Conservation (phyloP, 2,888 invertebrate genomes). For the Prostheceraeus crozeri region DNA sequence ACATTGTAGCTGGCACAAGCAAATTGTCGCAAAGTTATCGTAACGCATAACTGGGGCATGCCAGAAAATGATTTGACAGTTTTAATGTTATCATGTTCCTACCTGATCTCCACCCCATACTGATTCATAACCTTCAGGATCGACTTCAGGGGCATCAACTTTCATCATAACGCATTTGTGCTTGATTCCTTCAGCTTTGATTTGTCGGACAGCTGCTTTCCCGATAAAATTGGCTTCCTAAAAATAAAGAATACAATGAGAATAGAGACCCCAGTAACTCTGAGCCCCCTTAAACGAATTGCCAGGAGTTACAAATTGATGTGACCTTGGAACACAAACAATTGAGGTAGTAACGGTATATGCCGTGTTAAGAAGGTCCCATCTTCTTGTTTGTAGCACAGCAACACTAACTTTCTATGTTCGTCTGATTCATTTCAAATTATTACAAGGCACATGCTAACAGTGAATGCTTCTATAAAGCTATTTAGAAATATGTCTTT, state of each 20-base stretch:
- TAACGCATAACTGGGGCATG: background rate
- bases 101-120: slow-evolving; percentile 48
- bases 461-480: too few species aligned
- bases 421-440: too few species aligned
- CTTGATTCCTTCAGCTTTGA: slow-evolving; percentile 42
- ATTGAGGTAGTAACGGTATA: slow-evolving; percentile 30
- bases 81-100: too few species aligned
- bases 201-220: slow-evolving; percentile 44
- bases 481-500: too few species aligned
- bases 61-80: background rate
- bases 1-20: too few species aligned
- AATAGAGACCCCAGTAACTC: background rate
- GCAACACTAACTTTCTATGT: too few species aligned
- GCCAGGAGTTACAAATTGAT: background rate
- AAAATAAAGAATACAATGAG: slow-evolving; percentile 9
- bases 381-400: too few species aligned
- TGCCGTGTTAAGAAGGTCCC: too few species aligned
- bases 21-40: background rate
- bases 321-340: background rate
- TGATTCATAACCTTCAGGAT: slow-evolving; percentile 53
- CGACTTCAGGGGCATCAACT: slow-evolving; percentile 46
- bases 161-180: slow-evolving; percentile 43
- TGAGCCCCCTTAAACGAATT: too few species aligned
- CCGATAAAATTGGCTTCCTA: slow-evolving; percentile 49
- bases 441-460: too few species aligned